Conservation (phyloP, 2,113 vertebrate species). For the Psettodes erumei region DNA sequence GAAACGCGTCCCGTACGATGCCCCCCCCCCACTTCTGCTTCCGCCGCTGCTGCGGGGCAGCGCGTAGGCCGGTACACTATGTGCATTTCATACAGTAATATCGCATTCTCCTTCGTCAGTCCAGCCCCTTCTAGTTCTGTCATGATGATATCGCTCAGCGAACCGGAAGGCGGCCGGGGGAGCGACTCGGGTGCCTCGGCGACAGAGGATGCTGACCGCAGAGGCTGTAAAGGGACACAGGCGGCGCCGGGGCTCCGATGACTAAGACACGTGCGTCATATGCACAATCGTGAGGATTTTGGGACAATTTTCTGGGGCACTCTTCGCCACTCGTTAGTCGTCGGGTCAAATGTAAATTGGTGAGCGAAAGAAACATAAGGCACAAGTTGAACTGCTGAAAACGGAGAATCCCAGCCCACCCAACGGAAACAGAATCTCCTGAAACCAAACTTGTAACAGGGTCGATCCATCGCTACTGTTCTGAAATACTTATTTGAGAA, state of each 20-base stretch:
- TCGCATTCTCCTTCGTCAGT: constrained; percentile 30
- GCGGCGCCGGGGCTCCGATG: constrained; percentile 56
- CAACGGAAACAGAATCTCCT: constrained; percentile 59
- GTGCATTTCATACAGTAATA: constrained; percentile 49
- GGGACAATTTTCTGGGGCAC: constrained; percentile 51
- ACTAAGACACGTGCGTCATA: constrained; percentile 67
- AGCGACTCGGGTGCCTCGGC: constrained; percentile 2
- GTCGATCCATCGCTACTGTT: constrained; percentile 69
- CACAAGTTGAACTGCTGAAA: constrained; percentile 82
- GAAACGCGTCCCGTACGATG: constrained; percentile 44
- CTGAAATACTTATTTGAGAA: constrained; percentile 61
- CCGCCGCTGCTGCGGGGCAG: constrained; percentile 24
- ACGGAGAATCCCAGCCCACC: constrained; percentile 71
- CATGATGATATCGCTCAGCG: constrained; percentile 43
- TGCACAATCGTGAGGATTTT: constrained; percentile 66
- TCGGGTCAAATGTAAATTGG: constrained; percentile 76
- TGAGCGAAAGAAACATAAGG: constrained; percentile 86
- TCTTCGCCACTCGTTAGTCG: constrained; percentile 61
- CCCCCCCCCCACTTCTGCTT: constrained; percentile 32
- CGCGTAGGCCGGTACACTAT: constrained; percentile 34
- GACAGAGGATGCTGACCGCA: constrained; percentile 55
- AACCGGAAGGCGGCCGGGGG: constrained; percentile 34
- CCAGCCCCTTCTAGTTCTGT: constrained; percentile 51
- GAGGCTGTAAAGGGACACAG: constrained; percentile 62
- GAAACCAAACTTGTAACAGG: constrained; percentile 55